Conservation (phyloP, 2,113 vertebrate genomes). For the Sorex araneus region DNA sequence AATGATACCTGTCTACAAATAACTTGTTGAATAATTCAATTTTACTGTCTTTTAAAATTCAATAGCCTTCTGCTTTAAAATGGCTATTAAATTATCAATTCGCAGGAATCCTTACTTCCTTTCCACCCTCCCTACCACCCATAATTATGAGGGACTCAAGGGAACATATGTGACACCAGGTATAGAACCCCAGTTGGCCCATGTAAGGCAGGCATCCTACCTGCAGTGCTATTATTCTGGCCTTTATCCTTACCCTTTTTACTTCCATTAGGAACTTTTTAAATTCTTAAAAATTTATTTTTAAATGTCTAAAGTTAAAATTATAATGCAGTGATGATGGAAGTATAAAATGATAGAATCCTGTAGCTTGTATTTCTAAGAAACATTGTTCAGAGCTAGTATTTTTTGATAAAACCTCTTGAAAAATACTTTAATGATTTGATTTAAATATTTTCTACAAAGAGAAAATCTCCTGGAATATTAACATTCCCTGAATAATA, state of each 20-base stretch:
- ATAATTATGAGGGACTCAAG: no score
- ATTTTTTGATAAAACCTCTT: not conserved
- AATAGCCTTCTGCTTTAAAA: not conserved
- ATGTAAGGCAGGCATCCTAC: no score
- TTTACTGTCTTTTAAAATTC: not conserved
- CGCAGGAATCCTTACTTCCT: not conserved
- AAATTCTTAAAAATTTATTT: constrained; percentile 16
- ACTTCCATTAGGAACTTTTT: not conserved
- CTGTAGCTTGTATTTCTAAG: not conserved
- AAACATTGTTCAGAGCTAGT: not conserved
- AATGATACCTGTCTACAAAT: not conserved
- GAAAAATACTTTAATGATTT: not conserved
- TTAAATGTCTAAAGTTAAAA: not conserved
- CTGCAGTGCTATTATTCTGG: no score
- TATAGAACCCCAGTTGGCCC: no score
- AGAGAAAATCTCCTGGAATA: not conserved
- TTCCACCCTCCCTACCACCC: no score
- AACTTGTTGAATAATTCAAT: no score
- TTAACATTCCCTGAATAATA: not conserved
- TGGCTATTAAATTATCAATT: not conserved
- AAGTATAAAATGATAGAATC: not conserved
- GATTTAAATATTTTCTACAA: not conserved
- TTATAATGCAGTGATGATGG: not conserved
- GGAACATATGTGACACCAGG: no score
- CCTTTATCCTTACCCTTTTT: not conserved